Evolutionary conservation across 2,113 vertebrate genomes (phyloP), one percentile per base, ranked within the genome.

Genomic region (Muscicapa adusta): DNA sequence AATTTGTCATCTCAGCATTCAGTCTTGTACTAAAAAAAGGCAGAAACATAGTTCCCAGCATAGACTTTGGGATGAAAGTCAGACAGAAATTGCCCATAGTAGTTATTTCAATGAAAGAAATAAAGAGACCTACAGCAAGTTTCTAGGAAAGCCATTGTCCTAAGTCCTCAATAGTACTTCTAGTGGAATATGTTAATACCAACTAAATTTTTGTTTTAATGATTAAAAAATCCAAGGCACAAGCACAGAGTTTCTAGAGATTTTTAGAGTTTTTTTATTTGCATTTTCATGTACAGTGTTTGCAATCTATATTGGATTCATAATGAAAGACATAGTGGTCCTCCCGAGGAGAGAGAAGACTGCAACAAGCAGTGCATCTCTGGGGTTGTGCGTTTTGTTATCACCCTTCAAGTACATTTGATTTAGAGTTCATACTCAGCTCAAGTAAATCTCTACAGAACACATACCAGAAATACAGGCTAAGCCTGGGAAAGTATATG

Each of bases 391-490:
- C 10, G 54, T 85, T 78, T 73, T 81, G 42, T 66, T 83, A 36
- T 50, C 17, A 18, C 8, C 79, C 40, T 61, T 87, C 36, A 38
- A 61, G 24, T n/a, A 45, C 3, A 2, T 79, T 87, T 85, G 73
- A 91, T 94, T 92, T 89, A 79, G 31, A 18, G 66, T 53, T 92
- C 77, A 73, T 81, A 45, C 45, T 68, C 71, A 34, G 19, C 47
- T 63, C 62, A 70, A 88, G 74, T 15, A 96, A 92, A 88, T 83
- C 61, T 90, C 70, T 47, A 29, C 42, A 77, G 53, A 81, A n/a
- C 42, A 70, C 71, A 84, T 26, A 85, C 18, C 43, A 94, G 85
- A 97, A 96, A 84, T 93, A 85, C 18, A 90, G 62, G 54, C 34
- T 77, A 62, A 94, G 36, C 34, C 9, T 88, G 19, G 25, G 48